Conservation (phyloP, 2,113 vertebrate species). For the Urocolius indicus region DNA sequence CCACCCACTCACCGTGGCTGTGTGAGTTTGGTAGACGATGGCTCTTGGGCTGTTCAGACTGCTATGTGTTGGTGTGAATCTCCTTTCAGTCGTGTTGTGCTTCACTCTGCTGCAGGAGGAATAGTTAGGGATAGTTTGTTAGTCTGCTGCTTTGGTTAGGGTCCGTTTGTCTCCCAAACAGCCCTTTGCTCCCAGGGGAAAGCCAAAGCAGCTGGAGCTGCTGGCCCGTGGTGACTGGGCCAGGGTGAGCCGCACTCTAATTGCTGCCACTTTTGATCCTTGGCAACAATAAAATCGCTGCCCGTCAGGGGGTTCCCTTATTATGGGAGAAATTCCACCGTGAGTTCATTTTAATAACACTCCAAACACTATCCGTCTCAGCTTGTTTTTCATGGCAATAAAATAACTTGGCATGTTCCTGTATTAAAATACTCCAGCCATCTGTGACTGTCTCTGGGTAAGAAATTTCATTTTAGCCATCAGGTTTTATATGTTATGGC, state of each 20-base stretch:
- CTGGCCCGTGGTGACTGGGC: not conserved
- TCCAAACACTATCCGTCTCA: not conserved
- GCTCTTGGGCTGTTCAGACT: not conserved
- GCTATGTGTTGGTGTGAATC: accelerated
- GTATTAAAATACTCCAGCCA: constrained; percentile 46
- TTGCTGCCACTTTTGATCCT: not conserved
- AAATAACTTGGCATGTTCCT: not conserved
- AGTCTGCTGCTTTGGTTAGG: accelerated
- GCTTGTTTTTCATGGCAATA: constrained; percentile 5
- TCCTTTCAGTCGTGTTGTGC: accelerated
- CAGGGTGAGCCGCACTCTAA: accelerated
- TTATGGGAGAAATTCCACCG: not conserved
- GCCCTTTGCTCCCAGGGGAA: not conserved
- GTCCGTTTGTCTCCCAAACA: not conserved
- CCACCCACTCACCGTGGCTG: not conserved
- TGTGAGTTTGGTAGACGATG: accelerated
- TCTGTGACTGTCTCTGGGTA: constrained; percentile 28
- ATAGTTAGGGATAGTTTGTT: not conserved
- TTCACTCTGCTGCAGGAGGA: not conserved
- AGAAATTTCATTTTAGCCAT: constrained; percentile 18
- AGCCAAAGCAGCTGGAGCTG: not conserved
- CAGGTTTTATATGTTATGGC: not conserved
- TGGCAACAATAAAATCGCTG: not conserved
- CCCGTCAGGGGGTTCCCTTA: not conserved
- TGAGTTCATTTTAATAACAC: not conserved